phyloP scores from a whole-genome alignment of 1,140 invertebrate genomes.

The Ptiloglossa arizonensis region DNA sequence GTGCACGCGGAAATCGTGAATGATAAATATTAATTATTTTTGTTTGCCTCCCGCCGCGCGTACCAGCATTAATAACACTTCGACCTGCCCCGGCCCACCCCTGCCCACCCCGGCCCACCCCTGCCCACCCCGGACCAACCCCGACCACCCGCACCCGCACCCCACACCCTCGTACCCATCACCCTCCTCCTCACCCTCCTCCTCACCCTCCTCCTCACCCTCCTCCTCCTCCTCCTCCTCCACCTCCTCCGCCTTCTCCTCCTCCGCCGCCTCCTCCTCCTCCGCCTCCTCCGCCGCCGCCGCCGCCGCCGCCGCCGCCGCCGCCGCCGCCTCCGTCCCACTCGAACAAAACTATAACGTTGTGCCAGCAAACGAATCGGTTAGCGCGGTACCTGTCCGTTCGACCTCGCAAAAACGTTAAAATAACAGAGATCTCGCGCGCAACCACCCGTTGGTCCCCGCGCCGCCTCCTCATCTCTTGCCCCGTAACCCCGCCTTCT shows the following conservation, averaged over 20 bases:
- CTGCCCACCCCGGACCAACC: background rate
- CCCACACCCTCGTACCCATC: too few relatives aligned
- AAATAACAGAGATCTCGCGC: constrained; percentile 73
- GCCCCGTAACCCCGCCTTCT: constrained; percentile 40
- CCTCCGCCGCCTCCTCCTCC: constrained; percentile 33
- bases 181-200: constrained; percentile 2
- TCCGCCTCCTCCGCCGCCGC: background rate
- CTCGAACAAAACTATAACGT: constrained; percentile 61
- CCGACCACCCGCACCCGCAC: background rate
- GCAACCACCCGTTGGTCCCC: constrained; percentile 35
- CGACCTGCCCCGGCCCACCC: constrained; percentile 64
- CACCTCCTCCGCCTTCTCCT: background rate
- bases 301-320: background rate
- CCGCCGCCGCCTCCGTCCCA: constrained; percentile 38
- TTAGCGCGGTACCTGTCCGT: constrained; percentile 62
- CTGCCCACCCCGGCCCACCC: constrained; percentile 6
- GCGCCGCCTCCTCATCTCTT: constrained; percentile 37
- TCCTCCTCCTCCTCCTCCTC: constrained; percentile 1
- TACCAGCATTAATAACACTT: constrained; percentile 81
- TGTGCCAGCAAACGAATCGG: constrained; percentile 70
- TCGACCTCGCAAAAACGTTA: constrained; percentile 77
- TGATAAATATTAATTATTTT: constrained; percentile 83
- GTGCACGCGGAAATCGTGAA: constrained; percentile 79
- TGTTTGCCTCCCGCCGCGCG: constrained; percentile 79
- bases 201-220: constrained; percentile 26